phyloP scores from a whole-genome alignment of 2,113 vertebrate species.

The Neomonachus schauinslandi region DNA sequence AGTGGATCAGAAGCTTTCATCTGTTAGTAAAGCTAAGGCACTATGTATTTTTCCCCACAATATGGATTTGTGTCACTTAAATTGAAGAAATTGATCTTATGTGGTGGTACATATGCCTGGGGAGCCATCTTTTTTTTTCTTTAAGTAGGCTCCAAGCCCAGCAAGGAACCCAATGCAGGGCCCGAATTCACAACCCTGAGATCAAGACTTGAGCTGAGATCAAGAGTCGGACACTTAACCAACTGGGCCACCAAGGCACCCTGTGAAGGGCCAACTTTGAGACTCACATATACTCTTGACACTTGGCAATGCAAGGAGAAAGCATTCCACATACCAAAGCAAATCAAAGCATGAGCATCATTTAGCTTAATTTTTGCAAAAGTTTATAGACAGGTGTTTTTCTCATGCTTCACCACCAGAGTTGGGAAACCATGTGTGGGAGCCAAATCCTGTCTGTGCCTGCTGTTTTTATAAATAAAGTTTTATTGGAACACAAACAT shows the following conservation, averaged over 20 bases:
- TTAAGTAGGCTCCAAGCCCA: neutral
- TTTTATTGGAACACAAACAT: neutral
- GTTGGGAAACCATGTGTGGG: neutral
- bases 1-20: neutral
- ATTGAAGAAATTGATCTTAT: neutral
- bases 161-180: neutral
- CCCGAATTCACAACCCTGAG: neutral
- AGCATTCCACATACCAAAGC: neutral
- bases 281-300: neutral
- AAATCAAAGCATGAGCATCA: neutral
- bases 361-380: neutral
- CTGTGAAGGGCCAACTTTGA: neutral
- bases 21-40: conserved; percentile 60
- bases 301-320: neutral
- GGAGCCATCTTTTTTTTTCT: neutral
- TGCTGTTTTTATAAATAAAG: neutral
- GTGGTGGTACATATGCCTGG: neutral
- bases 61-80: neutral
- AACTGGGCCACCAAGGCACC: neutral
- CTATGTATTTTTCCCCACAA: neutral
- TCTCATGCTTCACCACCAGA: neutral
- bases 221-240: neutral
- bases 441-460: neutral
- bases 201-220: neutral
- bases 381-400: neutral